These are phyloP conservation scores for Tinea semifulvella DNA, from an alignment of 2,888 invertebrate genomes.

Conservation along the genomic window DNA sequence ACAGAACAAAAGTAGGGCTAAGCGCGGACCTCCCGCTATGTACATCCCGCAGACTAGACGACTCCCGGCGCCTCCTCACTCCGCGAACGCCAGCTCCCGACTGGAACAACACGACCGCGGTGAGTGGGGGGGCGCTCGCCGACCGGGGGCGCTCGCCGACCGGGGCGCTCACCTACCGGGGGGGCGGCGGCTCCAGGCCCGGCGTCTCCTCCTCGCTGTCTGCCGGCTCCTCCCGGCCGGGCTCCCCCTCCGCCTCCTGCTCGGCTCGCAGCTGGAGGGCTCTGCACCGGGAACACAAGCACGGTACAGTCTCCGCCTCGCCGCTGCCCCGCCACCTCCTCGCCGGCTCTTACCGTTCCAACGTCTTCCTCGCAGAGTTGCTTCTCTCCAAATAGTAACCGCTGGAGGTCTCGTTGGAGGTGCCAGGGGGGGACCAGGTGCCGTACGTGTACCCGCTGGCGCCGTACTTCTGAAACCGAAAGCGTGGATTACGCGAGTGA, in stretches of 20 bases:
- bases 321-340: too few species aligned
- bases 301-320: too few species aligned
- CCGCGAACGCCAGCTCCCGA: slow-evolving; percentile 15
- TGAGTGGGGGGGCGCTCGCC: slow-evolving; percentile 24
- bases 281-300: slow-evolving; percentile 33
- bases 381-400: slow-evolving; percentile 95
- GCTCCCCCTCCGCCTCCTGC: slow-evolving; percentile 58
- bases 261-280: slow-evolving; percentile 59
- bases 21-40: slow-evolving; percentile 26
- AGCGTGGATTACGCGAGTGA: background rate
- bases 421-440: slow-evolving; percentile 94
- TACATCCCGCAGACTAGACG: slow-evolving; percentile 13
- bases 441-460: slow-evolving; percentile 81
- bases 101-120: slow-evolving; percentile 16
- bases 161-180: slow-evolving; percentile 1
- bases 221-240: slow-evolving; percentile 32
- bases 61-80: slow-evolving; percentile 11
- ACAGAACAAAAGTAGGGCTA: slow-evolving; percentile 53
- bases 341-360: slow-evolving; percentile 70
- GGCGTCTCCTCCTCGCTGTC: slow-evolving; percentile 24
- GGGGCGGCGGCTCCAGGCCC: slow-evolving; percentile 25
- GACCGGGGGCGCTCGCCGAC: slow-evolving; percentile 7
- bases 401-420: slow-evolving; percentile 94
- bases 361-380: slow-evolving; percentile 89
- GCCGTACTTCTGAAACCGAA: slow-evolving; percentile 54